A percentile compares a stretch with the other conserved stretches of the same genome.
Conservation (phyloP, 2,113 vertebrate genomes). For the Paramisgurnus dabryanus region DNA sequence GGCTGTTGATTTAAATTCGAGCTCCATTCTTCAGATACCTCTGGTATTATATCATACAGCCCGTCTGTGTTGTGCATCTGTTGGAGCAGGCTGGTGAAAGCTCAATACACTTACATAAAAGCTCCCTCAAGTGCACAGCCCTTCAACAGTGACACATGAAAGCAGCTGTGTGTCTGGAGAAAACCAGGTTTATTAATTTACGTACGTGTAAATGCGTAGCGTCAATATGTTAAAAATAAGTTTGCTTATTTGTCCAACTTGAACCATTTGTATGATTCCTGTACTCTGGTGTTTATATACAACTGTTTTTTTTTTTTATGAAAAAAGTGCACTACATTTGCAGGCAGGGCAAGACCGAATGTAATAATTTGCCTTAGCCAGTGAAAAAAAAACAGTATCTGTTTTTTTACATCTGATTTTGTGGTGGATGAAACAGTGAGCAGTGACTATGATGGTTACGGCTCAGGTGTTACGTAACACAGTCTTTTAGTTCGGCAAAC, state of each 20-base stretch:
- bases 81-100: conserved; percentile 59
- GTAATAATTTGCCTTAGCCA: too few relatives aligned
- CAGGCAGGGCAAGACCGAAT: too few relatives aligned
- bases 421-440: too few relatives aligned
- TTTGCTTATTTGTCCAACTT: too few relatives aligned
- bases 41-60: conserved; percentile 67
- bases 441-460: too few relatives aligned
- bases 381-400: too few relatives aligned
- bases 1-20: conserved; percentile 72
- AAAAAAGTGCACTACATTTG: too few relatives aligned
- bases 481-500: neutral
- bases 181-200: neutral
- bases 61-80: conserved; percentile 65
- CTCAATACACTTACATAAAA: conserved; percentile 22
- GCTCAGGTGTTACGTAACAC: neutral
- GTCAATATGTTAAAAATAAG: neutral
- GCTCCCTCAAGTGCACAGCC: conserved; percentile 3
- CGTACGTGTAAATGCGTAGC: neutral
- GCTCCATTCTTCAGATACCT: conserved; percentile 72
- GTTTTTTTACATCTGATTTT: too few relatives aligned
- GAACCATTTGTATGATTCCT: too few relatives aligned
- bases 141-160: conserved; percentile 13
- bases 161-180: neutral
- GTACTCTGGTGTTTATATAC: too few relatives aligned
- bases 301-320: too few relatives aligned